Evolutionary conservation across 2,888 invertebrate genomes (phyloP), one percentile per base, ranked within the genome.

Genomic region (Notocelia uddmanniana): DNA sequence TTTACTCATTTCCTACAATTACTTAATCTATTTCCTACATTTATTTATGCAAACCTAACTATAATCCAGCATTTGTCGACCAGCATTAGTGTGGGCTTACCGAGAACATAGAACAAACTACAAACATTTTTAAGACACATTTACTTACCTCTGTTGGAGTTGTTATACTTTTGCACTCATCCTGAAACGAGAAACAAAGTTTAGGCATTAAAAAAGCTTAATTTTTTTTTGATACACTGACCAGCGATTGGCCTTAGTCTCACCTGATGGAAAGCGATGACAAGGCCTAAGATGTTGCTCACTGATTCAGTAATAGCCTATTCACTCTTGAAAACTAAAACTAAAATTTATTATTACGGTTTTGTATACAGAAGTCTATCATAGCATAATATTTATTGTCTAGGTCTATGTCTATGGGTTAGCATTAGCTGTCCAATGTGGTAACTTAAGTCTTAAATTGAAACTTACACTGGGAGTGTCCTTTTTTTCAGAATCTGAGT

Each of bases 391-490:
- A 41, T 6, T 15, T 3, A 1, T 5, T 45, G 45, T n/a, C 8
- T 1, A 45, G 45, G n/a, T 8, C 45, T 8, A 45, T 45, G n/a
- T 15, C 15, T n/a, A 45, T 45, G n/a, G n/a, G n/a, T n/a, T 45
- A 45, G 6, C 15, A 45, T n/a, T 45, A 45, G 6, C 15, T 5
- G 45, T 45, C 15, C 3, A 15, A 2, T 3, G 8, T 41, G 41
- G n/a, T 45, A 45, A n/a, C 45, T 8, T 6, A 45, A n/a, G 45
- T 13, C 48, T 15, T n/a, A 10, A 75, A 52, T 83, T 31, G 19
- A 15, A 45, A 71, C 90, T 87, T 76, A 92, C 91, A 77, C 79
- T 88, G 67, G 90, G 89, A 63, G 90, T 90, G 60, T 89, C 89
- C 48, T 81, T 86, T 69, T 89, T 91, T 13, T 92, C 91, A 77